phyloP scores from a whole-genome alignment of 2,113 vertebrate genomes.

The human (Homo sapiens) region DNA sequence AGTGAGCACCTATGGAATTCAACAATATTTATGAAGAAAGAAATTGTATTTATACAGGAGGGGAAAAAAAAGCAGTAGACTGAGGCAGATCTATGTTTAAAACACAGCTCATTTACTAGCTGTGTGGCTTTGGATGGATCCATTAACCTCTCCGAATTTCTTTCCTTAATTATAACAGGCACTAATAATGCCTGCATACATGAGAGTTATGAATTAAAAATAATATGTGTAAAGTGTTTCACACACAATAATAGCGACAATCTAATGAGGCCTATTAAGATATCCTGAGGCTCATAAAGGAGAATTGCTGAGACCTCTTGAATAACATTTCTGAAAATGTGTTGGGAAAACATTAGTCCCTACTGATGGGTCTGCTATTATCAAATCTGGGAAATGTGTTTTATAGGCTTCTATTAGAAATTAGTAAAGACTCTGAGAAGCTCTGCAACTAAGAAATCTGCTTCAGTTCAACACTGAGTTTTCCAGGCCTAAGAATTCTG shows the following conservation, averaged over 20 bases:
- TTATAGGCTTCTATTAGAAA: neutral
- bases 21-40: neutral
- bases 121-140: neutral
- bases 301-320: neutral
- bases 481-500: neutral
- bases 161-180: neutral
- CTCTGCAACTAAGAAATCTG: neutral
- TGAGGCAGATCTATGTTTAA: neutral
- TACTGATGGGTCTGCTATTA: neutral
- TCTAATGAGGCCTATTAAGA: neutral
- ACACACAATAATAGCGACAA: neutral
- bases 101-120: neutral
- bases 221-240: neutral
- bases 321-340: neutral
- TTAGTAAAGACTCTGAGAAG: neutral
- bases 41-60: neutral
- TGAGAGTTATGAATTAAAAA: constrained; percentile 18
- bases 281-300: neutral
- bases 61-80: neutral
- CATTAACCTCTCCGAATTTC: constrained; percentile 34
- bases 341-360: neutral
- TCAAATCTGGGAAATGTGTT: neutral
- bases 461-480: neutral
- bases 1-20: neutral
- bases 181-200: neutral